Evolutionary conservation across 2,797 vertebrate genomes (phyloP), one percentile per base, ranked within the genome.

Genomic region (Calcarius lapponicus): DNA sequence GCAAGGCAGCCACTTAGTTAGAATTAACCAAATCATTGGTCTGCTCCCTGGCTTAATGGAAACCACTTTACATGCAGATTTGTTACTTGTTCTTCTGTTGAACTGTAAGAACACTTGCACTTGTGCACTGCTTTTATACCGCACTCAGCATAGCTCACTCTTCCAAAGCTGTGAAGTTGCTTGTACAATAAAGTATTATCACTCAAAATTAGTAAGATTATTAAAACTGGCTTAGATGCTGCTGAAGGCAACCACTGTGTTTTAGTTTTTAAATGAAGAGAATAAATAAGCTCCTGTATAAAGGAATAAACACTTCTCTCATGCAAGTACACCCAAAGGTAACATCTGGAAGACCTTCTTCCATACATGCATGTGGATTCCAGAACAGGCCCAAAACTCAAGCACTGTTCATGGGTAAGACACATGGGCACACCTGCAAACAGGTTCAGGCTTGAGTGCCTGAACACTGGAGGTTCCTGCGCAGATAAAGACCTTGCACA

Each of bases 1-100:
- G 74, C 80, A 82, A 32, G 0, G 4, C 60, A 93, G 60, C 54
- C 48, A 15, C 70, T 91, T 88, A 29, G 36, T 76, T 78, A 86
- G 56, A 92, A 67, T 82, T 87, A 95, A 92, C 71, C 78, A 87
- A 94, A 80, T 90, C 40, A 66, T 17, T 26, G 20, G 45, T 62
- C 75, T 6, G 0, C 48, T 85, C 14, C 0, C 51, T 7, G 26
- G 32, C 67, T 85, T 85, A 84, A 72, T 86, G 61, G 47, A 84
- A 93, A 86, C 15, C 19, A 26, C 56, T 90, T 84, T n/a, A 74
- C 47, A 47, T 61, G 54, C 47, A 43, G 82, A 79, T 80, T 66
- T 45, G 20, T 81, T 43, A 51, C 50, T 72, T 34, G 45, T 29
- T 78, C 73, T 84, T 13, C 38, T 45, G 28, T 34, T 62, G 38